Conservation (phyloP, 2,888 invertebrate genomes). For the Agrilus biguttatus region DNA sequence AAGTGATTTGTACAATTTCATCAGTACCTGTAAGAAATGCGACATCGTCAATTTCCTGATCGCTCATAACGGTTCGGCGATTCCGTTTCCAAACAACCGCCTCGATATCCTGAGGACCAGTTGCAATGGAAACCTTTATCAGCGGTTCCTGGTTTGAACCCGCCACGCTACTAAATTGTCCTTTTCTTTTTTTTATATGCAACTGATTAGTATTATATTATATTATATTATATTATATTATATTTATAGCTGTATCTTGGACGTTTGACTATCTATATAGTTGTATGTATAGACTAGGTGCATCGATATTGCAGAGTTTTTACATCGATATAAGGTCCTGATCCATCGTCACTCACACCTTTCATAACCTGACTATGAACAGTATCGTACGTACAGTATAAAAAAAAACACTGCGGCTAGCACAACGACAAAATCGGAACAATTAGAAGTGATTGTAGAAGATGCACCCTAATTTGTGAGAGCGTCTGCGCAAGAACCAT, state of each 20-base stretch:
- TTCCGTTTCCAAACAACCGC: conserved; percentile 35
- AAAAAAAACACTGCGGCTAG: no score
- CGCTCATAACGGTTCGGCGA: conserved; percentile 55
- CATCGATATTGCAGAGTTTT: no score
- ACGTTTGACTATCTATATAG: neutral
- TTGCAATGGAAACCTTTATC: conserved; percentile 33
- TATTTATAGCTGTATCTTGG: no score
- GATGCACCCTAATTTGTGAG: neutral
- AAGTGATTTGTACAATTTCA: conserved; percentile 22
- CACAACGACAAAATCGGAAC: neutral
- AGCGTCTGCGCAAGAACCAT: neutral
- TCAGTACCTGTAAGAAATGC: conserved; percentile 74
- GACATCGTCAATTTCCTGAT: conserved; percentile 85
- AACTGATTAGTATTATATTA: neutral
- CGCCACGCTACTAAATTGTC: conserved; percentile 12
- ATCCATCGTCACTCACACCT: no score
- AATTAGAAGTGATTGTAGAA: neutral
- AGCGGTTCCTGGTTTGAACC: conserved; percentile 28
- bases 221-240: no score
- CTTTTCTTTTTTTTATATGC: neutral
- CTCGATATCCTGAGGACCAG: conserved; percentile 32
- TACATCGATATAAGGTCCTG: no score
- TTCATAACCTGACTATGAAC: no score
- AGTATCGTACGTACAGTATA: no score
- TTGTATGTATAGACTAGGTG: neutral